Percentiles rank a stretch among this genome's conserved stretches.
Evolutionary conservation across 2,888 invertebrate species (phyloP).

Genomic region (Volucella inanis): DNA sequence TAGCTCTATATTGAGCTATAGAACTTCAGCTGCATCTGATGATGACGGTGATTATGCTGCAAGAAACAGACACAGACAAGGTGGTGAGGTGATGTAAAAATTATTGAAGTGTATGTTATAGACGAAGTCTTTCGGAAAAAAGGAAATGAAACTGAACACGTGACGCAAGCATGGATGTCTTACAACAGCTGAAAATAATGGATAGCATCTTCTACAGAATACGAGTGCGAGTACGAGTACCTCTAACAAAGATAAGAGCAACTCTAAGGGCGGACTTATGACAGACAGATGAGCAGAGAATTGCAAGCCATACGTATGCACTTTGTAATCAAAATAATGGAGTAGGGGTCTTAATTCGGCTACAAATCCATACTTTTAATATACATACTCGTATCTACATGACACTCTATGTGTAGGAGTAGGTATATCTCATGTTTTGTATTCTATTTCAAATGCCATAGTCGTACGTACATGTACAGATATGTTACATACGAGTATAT

Average conservation of each 20-base stretch:
- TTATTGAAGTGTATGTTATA: slow-evolving; percentile 62
- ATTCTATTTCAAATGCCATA: too few species aligned
- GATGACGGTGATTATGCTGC: slow-evolving; percentile 41
- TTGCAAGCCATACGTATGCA: slow-evolving; percentile 45
- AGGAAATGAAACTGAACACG: slow-evolving; percentile 56
- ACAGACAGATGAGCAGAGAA: slow-evolving; percentile 50
- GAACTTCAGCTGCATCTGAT: slow-evolving; percentile 36
- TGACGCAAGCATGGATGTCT: slow-evolving; percentile 55
- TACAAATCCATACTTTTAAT: background rate
- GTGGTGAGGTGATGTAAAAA: slow-evolving; percentile 48
- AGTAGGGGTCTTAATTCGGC: slow-evolving; percentile 49
- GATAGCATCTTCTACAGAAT: slow-evolving; percentile 28
- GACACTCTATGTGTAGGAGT: background rate
- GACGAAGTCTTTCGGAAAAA: slow-evolving; percentile 39
- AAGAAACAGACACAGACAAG: background rate
- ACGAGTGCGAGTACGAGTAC: too few species aligned
- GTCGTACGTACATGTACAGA: background rate
- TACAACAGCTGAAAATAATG: slow-evolving; percentile 60
- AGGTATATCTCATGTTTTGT: too few species aligned
- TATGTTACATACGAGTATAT: background rate
- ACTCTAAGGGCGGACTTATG: slow-evolving; percentile 18
- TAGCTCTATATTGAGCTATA: background rate
- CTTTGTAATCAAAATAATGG: slow-evolving; percentile 63
- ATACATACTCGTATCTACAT: background rate
- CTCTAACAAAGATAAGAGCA: slow-evolving; percentile 12